These are phyloP conservation scores for Eupithecia tripunctaria DNA, from an alignment of 2,888 invertebrate genomes.

Conservation along the genomic window DNA sequence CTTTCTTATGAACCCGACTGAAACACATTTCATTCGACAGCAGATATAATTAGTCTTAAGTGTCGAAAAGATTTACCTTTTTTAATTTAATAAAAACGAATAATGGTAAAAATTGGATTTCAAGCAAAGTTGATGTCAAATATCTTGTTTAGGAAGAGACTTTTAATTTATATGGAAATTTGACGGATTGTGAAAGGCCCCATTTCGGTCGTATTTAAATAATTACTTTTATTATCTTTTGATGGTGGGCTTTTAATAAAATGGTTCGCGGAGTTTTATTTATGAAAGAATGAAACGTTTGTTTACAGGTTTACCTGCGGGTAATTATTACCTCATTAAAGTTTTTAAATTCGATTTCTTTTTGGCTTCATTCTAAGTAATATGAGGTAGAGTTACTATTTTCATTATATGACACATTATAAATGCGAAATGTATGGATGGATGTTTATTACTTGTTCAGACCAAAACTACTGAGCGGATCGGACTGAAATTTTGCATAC, in stretches of 20 bases:
- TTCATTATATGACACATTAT: no score
- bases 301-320: neutral
- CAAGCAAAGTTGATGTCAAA: slow-evolving; percentile 60
- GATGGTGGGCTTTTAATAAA: slow-evolving; percentile 41
- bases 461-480: no score
- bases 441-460: no score
- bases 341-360: slow-evolving; percentile 10
- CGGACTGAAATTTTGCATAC: no score
- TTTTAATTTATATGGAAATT: slow-evolving; percentile 80
- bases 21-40: neutral
- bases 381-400: neutral
- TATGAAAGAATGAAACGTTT: slow-evolving; percentile 23
- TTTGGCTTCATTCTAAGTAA: neutral
- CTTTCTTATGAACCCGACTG: slow-evolving; percentile 3
- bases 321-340: slow-evolving; percentile 14
- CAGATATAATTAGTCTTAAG: neutral
- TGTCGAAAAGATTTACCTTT: neutral
- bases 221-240: slow-evolving; percentile 46
- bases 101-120: slow-evolving; percentile 43
- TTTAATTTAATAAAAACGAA: neutral
- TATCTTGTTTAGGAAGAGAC: slow-evolving; percentile 66
- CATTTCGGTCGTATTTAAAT: slow-evolving; percentile 58
- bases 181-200: slow-evolving; percentile 51
- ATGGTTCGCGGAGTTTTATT: slow-evolving; percentile 37
- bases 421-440: no score